A percentile compares a stretch with the other conserved stretches of the same genome.
Conservation (phyloP, 2,797 vertebrate genomes). For the Chelon labrosus region DNA sequence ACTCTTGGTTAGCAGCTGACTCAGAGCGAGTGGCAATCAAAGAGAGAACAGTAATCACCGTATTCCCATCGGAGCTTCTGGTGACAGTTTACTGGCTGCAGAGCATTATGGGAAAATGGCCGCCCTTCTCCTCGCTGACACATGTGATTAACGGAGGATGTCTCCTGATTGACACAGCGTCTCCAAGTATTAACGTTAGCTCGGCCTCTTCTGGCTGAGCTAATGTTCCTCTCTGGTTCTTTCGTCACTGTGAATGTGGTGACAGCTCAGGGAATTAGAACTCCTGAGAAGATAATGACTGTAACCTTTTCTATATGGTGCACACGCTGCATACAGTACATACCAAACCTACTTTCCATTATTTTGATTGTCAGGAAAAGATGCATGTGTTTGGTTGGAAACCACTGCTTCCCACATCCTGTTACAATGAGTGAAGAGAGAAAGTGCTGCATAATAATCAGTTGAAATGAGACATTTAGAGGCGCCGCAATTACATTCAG, state of each 20-base stretch:
- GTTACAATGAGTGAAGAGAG: too few relatives aligned
- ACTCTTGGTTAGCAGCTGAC: constrained; percentile 39
- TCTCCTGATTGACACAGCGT: constrained; percentile 35
- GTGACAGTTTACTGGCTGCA: constrained; percentile 36
- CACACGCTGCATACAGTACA: neutral
- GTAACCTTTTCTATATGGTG: constrained; percentile 9
- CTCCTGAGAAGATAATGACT: constrained; percentile 39
- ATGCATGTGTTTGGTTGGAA: too few relatives aligned
- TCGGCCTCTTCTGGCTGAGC: constrained; percentile 37
- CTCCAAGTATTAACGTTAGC: constrained; percentile 46
- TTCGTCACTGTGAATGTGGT: constrained; percentile 4
- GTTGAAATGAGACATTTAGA: too few relatives aligned
- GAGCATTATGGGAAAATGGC: constrained; percentile 45
- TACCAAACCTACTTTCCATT: neutral
- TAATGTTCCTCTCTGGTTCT: neutral
- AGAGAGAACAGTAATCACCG: constrained; percentile 39
- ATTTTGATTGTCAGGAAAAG: too few relatives aligned
- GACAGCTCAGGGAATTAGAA: constrained; percentile 42
- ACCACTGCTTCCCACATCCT: too few relatives aligned
- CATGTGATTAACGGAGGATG: constrained; percentile 50
- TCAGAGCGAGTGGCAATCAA: constrained; percentile 33
- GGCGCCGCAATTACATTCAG: too few relatives aligned
- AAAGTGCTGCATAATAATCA: too few relatives aligned
- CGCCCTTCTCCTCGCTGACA: constrained; percentile 40
- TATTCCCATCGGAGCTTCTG: constrained; percentile 32